A percentile compares a stretch with the other conserved stretches of the same genome.
phyloP scores from a whole-genome alignment of 2,888 invertebrate species.

The Cantharis lateralis region DNA sequence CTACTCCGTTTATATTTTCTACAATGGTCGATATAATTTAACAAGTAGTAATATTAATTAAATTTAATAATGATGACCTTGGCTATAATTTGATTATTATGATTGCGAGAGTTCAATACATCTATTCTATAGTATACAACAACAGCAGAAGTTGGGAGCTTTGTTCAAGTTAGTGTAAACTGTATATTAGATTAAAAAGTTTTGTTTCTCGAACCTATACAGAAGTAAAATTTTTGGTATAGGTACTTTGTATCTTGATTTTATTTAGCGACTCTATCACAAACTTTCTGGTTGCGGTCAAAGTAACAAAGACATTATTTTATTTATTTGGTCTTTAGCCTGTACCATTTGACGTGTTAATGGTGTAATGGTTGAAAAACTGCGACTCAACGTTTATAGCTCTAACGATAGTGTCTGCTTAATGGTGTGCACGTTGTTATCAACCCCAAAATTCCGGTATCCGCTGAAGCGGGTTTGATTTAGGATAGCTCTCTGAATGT shows the following conservation, averaged over 20 bases:
- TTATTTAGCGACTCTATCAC: neutral
- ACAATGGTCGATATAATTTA: neutral
- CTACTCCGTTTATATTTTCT: neutral
- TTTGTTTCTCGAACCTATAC: neutral
- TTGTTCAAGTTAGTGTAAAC: neutral
- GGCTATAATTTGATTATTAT: neutral
- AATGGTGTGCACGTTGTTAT: constrained; percentile 51
- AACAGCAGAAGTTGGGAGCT: neutral
- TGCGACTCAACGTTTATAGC: constrained; percentile 40
- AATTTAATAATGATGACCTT: neutral
- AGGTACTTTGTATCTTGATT: neutral
- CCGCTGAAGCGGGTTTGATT: constrained; percentile 44
- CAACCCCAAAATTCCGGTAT: constrained; percentile 40
- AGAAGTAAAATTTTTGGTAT: neutral
- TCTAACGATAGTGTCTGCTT: constrained; percentile 47
- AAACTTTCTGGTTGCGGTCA: constrained; percentile 1
- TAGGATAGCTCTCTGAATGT: constrained; percentile 31
- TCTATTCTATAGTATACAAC: neutral
- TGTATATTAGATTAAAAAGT: neutral
- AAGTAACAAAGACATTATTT: constrained; percentile 20
- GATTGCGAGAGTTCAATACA: neutral
- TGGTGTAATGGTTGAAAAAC: constrained; percentile 41
- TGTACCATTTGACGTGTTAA: constrained; percentile 39
- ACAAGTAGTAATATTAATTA: neutral
- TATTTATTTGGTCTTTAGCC: constrained; percentile 28